Percentiles rank a stretch among this genome's conserved stretches.
Conservation (phyloP, 1,140 invertebrate genomes). For the Acromyrmex charruanus region DNA sequence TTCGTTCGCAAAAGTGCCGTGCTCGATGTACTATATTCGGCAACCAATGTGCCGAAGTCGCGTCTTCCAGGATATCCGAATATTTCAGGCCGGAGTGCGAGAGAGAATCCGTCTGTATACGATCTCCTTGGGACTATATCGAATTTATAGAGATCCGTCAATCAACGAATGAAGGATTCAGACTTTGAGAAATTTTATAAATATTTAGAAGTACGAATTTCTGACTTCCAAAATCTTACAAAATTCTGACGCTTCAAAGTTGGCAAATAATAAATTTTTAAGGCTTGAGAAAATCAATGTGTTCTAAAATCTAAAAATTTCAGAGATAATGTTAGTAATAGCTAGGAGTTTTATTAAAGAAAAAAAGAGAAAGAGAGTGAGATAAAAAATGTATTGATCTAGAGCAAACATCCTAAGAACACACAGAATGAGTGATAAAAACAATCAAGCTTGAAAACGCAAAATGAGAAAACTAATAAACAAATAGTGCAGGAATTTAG, state of each 20-base stretch:
- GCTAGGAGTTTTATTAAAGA: background rate
- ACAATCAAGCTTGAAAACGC: too few relatives aligned
- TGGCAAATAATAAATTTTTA: background rate
- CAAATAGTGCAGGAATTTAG: too few relatives aligned
- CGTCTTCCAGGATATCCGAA: constrained; percentile 40
- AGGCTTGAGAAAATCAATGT: background rate
- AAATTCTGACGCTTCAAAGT: background rate
- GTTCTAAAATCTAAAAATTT: background rate
- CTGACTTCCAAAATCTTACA: background rate
- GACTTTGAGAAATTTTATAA: background rate
- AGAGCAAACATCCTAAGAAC: too few relatives aligned
- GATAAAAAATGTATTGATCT: background rate
- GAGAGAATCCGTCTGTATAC: background rate
- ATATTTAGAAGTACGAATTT: background rate
- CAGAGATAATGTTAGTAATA: background rate
- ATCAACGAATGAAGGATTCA: background rate
- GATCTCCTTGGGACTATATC: background rate
- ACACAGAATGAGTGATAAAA: too few relatives aligned
- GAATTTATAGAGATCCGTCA: background rate
- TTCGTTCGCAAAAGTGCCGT: constrained; percentile 5
- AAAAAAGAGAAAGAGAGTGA: too few relatives aligned
- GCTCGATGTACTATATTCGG: background rate
- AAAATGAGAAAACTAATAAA: too few relatives aligned
- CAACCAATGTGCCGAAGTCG: background rate
- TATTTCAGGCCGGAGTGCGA: background rate